Conservation (phyloP, 2,797 vertebrate species). For the Phataginus tricuspis region DNA sequence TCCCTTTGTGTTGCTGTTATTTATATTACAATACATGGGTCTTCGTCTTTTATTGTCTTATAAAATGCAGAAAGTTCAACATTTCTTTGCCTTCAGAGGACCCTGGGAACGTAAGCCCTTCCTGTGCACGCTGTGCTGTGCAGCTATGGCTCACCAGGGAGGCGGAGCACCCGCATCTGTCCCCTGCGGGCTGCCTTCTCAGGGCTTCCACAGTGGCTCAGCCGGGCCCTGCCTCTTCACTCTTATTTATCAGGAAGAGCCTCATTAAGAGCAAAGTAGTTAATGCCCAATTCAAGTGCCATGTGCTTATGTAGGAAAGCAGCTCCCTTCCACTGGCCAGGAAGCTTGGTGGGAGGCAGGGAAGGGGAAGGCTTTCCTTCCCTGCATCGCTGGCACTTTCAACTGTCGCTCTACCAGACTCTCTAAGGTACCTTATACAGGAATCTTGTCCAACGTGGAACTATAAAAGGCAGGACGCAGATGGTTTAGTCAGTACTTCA, state of each 20-base stretch:
- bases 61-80: slow-evolving; percentile 14
- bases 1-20: slow-evolving; percentile 50
- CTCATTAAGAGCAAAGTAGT: not conserved
- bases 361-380: slow-evolving; percentile 16
- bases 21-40: not conserved
- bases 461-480: slow-evolving; percentile 40
- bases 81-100: not conserved
- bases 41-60: slow-evolving; percentile 9
- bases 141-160: not conserved
- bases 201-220: not conserved
- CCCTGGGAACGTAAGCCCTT: not conserved
- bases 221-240: not conserved
- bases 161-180: not conserved
- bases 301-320: not conserved
- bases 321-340: not conserved
- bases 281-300: not conserved
- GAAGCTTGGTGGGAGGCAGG: not conserved
- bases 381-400: slow-evolving; percentile 1
- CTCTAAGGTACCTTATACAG: not conserved
- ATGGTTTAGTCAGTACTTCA: not conserved
- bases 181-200: not conserved
- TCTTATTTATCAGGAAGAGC: not conserved
- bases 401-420: not conserved
- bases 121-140: not conserved
- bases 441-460: slow-evolving; percentile 45